A percentile compares a stretch with the other conserved stretches of the same genome.
phyloP scores from a whole-genome alignment of 2,888 invertebrate species.

The Drosophila vallismaia region DNA sequence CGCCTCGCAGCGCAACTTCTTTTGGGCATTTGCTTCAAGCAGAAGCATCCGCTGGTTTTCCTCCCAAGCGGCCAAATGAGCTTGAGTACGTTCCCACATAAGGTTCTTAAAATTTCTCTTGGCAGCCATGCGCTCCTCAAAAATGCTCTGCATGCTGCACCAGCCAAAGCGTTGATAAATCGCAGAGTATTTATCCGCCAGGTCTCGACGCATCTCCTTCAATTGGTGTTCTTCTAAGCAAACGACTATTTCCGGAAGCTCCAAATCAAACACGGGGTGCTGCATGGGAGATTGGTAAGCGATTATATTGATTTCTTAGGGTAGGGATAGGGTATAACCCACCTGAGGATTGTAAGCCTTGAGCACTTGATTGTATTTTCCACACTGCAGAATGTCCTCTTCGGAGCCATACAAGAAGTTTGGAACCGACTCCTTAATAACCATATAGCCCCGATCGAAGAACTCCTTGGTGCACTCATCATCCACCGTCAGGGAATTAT shows the following conservation, averaged over 20 bases:
- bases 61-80: constrained; percentile 78
- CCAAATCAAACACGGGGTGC: constrained; percentile 80
- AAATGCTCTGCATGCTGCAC: constrained; percentile 85
- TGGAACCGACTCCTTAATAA: constrained; percentile 85
- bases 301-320: neutral
- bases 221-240: constrained; percentile 81
- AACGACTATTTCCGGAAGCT: constrained; percentile 79
- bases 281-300: constrained; percentile 26
- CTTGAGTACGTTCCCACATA: constrained; percentile 83
- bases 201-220: constrained; percentile 61
- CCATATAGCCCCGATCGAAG: constrained; percentile 82
- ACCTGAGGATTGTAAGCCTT: constrained; percentile 89
- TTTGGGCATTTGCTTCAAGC: constrained; percentile 61
- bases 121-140: constrained; percentile 84
- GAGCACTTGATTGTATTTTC: constrained; percentile 89
- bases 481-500: constrained; percentile 43
- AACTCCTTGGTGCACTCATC: constrained; percentile 81
- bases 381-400: constrained; percentile 89
- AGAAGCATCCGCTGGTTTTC: constrained; percentile 62
- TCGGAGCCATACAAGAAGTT: constrained; percentile 88
- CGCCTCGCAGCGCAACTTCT: constrained; percentile 70
- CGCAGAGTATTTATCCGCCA: constrained; percentile 68
- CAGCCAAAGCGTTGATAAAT: constrained; percentile 83
- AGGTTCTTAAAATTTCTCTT: constrained; percentile 85
- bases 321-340: constrained; percentile 45